phyloP scores from a whole-genome alignment of 2,113 vertebrate species.

The Poecile atricapillus region DNA sequence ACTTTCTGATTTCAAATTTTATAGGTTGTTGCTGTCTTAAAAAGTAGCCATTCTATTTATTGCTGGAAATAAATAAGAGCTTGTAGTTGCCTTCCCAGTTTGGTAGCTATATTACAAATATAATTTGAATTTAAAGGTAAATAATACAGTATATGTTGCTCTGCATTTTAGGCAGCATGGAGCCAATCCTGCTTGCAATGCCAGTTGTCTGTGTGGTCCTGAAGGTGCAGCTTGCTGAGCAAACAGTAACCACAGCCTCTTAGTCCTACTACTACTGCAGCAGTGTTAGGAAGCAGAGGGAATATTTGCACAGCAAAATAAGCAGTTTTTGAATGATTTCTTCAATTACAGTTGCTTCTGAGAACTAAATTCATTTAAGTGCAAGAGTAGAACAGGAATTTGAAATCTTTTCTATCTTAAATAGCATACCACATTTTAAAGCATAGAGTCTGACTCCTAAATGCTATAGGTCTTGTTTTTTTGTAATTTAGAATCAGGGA shows the following conservation, averaged over 20 bases:
- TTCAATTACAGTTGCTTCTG: neutral
- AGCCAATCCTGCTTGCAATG: neutral
- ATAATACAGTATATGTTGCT: neutral
- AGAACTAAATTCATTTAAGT: neutral
- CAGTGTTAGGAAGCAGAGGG: neutral
- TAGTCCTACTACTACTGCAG: neutral
- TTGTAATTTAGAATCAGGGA: neutral
- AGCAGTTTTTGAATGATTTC: neutral
- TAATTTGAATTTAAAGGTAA: neutral
- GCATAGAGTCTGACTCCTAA: neutral
- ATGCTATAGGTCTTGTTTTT: neutral
- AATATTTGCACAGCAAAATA: neutral
- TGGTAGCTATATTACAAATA: neutral
- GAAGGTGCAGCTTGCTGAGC: neutral
- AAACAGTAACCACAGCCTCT: neutral
- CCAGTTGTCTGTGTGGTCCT: neutral
- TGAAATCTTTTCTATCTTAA: neutral
- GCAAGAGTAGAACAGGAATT: neutral
- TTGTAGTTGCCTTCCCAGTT: neutral
- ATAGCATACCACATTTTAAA: neutral
- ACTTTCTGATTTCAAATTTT: slow-evolving; percentile 15
- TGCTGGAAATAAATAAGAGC: neutral
- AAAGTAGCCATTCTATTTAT: neutral
- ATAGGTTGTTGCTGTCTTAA: neutral
- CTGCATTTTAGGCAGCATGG: neutral